Base-by-base conservation (phyloP, 2,113 vertebrate species). In the Turdus rufiventris region DNA sequence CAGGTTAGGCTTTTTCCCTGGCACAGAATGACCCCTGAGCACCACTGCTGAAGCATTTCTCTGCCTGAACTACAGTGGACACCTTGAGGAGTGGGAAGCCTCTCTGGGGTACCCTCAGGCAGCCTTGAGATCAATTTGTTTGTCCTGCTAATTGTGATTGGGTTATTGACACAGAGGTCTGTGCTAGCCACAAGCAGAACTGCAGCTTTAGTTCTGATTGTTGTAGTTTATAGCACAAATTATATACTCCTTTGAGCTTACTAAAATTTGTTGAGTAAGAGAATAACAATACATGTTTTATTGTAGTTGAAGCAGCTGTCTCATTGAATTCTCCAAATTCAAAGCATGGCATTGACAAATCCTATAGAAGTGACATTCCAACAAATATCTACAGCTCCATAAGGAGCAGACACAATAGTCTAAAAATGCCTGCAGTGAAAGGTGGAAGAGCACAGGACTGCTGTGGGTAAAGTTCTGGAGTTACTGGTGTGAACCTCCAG, bases 271-370 rank as follows among this genome's bases (percentile, higher is more conserved):
- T 5, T 47, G 61, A 40, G 11, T 68, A 66, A 58, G 51, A 80
- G 79, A 57, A 57, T 47, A 74, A 80, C 58, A 66, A 12, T 13
- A 8, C 14, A 4, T 19, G 25, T 50, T 84, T 73, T 53, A 31
- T 10, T 74, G 77, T 11, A 34, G 38, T 28, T 92, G 89, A 84
- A 93, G 77, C 43, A 88, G 61, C 57, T 81, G 57, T 45, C 58
- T 94, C 31, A 9, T 51, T 17, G 26, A 58, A 31, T 48, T 74
- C 21, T 85, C 43, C 33, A 54, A 34, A n/a, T 28, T 43, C n/a
- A 58, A 43, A 65, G 21, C 34, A 17, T 9, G 23, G n/a, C 68
- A 31, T 13, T 24, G 56, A 43, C 51, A 43, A 4, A 8, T 48
- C 23, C 54, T 70, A 0, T 10, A 5, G 8, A 38, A 62, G 34